Base-by-base conservation (phyloP, 64 coral and sea anemone genomes). In the Exaiptasia diaphana region DNA sequence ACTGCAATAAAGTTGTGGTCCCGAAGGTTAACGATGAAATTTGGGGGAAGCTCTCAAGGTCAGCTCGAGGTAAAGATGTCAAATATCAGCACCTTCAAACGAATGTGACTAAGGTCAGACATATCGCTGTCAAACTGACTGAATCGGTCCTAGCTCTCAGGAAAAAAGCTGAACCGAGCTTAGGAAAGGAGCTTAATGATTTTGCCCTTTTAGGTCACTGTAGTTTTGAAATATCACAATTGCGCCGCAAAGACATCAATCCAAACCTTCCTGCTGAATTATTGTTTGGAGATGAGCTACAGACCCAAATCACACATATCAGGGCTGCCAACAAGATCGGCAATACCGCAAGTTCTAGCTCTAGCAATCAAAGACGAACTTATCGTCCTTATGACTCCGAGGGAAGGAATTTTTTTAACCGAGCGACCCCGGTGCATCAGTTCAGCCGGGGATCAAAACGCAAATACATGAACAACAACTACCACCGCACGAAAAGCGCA, bases 1-100 rank as follows among this genome's bases (percentile, higher is more conserved):
- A 82, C 26, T 63, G 86, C 32, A 72, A 74, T 50, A n/a, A 65
- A 7, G 4, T 82, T 13, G 50, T 82, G 13, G 52, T 43, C 6
- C 77, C 86, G 1, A 73, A 48, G 64, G 86, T 89, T 3, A 89
- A 89, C 74, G 73, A 57, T 24, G 67, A 82, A 65, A 89, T 89
- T 38, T 87, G 74, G 74, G 44, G 49, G 21, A 67, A 77, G 65
- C 48, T 87, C 28, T 7, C 40, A 26, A 43, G 57, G 3, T 45
- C 50, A 53, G 56, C 61, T 11, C 73, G 30, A 78, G 74, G 56
- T 13, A 43, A 87, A 36, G 84, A 87, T 38, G 38, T 77, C 35
- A 61, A 86, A 71, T 49, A 76, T 34, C 31, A 70, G 25, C 12
- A n/a, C 41, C 56, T 87, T 3, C 56, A 87, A 68, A 39, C 72